phyloP scores from a whole-genome alignment of 2,113 vertebrate species.

The Oreocharis arfaki region DNA sequence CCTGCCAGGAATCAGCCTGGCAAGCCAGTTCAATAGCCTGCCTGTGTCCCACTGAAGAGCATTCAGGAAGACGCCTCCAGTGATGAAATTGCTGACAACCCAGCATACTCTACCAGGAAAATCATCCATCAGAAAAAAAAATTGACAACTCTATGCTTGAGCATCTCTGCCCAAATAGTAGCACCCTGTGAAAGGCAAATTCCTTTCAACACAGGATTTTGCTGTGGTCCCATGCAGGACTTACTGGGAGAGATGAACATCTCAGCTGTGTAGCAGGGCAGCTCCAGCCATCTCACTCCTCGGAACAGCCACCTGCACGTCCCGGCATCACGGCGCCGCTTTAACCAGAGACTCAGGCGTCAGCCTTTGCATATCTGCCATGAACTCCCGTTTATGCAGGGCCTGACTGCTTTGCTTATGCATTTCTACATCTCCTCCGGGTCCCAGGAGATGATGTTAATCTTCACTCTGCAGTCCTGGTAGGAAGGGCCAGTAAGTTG shows the following conservation, averaged over 20 bases:
- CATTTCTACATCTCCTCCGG: neutral
- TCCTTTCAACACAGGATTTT: neutral
- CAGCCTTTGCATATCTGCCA: neutral
- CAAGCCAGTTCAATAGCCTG: neutral
- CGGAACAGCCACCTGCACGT: neutral
- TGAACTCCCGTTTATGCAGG: neutral
- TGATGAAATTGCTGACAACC: neutral
- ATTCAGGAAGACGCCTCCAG: neutral
- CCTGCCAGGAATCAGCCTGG: neutral
- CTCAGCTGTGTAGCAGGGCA: neutral
- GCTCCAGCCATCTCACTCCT: neutral
- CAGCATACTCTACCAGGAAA: neutral
- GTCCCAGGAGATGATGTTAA: neutral
- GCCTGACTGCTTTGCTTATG: neutral
- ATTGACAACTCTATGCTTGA: neutral
- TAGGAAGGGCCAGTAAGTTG: neutral
- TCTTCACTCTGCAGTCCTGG: neutral
- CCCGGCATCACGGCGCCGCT: fast-evolving
- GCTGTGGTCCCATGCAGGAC: neutral
- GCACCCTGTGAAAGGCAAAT: neutral
- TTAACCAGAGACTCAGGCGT: neutral
- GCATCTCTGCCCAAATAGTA: neutral
- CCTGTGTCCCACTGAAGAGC: neutral
- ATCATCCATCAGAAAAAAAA: neutral
- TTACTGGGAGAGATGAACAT: neutral